Evolutionary conservation across 2,888 invertebrate species (phyloP).

Genomic region (Tetheella fluctuosa): DNA sequence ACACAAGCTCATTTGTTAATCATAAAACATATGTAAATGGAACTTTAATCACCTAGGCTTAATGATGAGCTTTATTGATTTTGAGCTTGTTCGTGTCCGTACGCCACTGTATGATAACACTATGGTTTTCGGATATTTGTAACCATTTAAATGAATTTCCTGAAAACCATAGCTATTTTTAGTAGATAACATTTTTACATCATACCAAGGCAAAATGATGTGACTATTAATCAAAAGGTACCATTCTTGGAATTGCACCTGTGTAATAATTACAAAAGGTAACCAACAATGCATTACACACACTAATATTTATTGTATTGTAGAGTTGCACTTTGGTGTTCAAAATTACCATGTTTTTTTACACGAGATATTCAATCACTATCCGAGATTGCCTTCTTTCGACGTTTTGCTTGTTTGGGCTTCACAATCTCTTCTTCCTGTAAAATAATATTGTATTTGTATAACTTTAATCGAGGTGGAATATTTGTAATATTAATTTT

Average conservation of each 20-base stretch:
- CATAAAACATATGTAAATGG: neutral
- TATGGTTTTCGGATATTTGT: constrained; percentile 23
- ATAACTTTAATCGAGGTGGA: neutral
- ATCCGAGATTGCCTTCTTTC: constrained; percentile 96
- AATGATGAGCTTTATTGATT: constrained; percentile 18
- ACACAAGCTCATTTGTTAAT: neutral
- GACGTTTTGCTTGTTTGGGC: constrained; percentile 94
- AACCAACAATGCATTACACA: constrained; percentile 61
- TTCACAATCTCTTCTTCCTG: constrained; percentile 93
- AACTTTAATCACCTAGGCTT: neutral
- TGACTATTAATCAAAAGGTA: constrained; percentile 55
- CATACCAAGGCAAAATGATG: constrained; percentile 49
- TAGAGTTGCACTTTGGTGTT: constrained; percentile 84
- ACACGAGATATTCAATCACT: constrained; percentile 91
- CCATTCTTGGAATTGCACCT: constrained; percentile 74
- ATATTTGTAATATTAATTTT: neutral
- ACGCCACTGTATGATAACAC: constrained; percentile 10
- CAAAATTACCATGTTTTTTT: constrained; percentile 69
- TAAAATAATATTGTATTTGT: constrained; percentile 19
- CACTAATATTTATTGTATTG: constrained; percentile 72
- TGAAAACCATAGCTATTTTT: constrained; percentile 27
- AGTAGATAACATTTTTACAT: constrained; percentile 42
- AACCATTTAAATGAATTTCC: constrained; percentile 21
- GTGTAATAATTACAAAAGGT: constrained; percentile 61
- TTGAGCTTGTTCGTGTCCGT: constrained; percentile 20